Base-by-base conservation (phyloP, 2,113 vertebrate genomes). In the Polyodon spathula region DNA sequence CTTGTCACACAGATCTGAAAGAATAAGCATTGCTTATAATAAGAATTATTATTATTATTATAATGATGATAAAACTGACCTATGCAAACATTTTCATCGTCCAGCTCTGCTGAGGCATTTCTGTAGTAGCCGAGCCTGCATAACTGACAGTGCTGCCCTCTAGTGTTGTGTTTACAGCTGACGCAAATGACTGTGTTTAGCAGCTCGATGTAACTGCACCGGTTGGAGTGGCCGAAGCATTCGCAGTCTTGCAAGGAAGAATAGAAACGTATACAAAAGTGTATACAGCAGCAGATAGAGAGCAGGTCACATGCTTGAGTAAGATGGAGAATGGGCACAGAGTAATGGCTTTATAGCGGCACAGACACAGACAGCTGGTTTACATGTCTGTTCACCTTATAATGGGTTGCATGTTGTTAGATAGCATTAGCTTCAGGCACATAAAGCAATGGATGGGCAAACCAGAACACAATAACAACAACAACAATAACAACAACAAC, bases 91-190 rank as follows among this genome's bases (percentile, higher is more conserved):
- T 97, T 97, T 88, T 95, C 91, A 94, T 95, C 93, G 79, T 97
- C 92, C 90, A 90, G 92, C 87, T 94, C 88, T 84, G 93, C 93
- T 59, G 94, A 93, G 85, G 90, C 85, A 92, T 99, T 98, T 92
- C 94, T 92, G 92, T 93, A 93, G 94, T 90, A 97, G 89, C 94
- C 95, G 88, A 89, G 89, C 90, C 96, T 95, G 93, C 96, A 99
- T 76, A 92, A 89, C 83, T 99, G 91, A 86, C 96, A 99, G 91
- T 97, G 96, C 87, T 95, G 94, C 83, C 96, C 96, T 89, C 94
- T 93, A 92, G 96, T 99, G 93, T 97, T 98, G 96, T 99, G 96
- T 84, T 94, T 97, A 94, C 95, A 98, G 93, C 93, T 94, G 90
- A 99, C 94, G 86, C 96, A 98, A 93, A 97, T 93, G 91, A 97